Percentiles rank a stretch among this genome's conserved stretches.
These are phyloP conservation scores for Eucera pruinosa DNA, from an alignment of 2,888 invertebrate genomes.

Conservation along the genomic window DNA sequence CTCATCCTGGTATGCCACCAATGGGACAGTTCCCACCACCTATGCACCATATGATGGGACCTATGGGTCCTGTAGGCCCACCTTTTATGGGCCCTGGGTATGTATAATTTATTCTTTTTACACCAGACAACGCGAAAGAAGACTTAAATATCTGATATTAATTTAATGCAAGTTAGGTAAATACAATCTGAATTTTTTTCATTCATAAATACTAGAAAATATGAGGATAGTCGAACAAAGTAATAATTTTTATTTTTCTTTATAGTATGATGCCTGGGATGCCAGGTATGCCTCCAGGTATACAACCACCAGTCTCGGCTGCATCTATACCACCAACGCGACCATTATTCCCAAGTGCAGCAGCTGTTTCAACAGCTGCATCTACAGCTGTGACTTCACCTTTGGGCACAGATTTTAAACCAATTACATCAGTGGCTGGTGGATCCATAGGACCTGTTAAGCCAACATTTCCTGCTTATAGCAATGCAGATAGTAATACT, in stretches of 20 bases:
- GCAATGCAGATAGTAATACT: conserved; percentile 80
- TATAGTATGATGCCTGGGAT: conserved; percentile 85
- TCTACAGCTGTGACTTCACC: conserved; percentile 85
- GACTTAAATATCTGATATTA: conserved; percentile 59
- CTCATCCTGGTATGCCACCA: conserved; percentile 85
- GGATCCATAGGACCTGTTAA: conserved; percentile 86
- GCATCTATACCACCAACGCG: conserved; percentile 86
- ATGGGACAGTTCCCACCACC: conserved; percentile 87
- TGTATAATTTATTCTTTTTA: conserved; percentile 53
- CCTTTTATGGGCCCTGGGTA: conserved; percentile 90
- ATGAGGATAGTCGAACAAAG: conserved; percentile 9
- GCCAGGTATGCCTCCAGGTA: conserved; percentile 84
- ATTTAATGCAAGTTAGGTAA: conserved; percentile 61
- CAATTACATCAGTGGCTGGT: conserved; percentile 85
- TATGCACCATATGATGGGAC: conserved; percentile 86
- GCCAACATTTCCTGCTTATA: conserved; percentile 92
- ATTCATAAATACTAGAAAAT: conserved; percentile 6
- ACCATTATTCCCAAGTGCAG: conserved; percentile 93
- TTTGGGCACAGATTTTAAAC: conserved; percentile 87
- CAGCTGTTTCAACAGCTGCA: conserved; percentile 86
- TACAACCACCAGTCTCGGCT: conserved; percentile 80
- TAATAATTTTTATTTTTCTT: conserved; percentile 45
- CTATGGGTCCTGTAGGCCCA: conserved; percentile 90
- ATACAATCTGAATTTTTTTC: conserved; percentile 42
- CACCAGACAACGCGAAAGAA: conserved; percentile 55